Evolutionary conservation across 2,113 vertebrate genomes (phyloP), one percentile per base, ranked within the genome.

Genomic region (Toxotes chatareus): DNA sequence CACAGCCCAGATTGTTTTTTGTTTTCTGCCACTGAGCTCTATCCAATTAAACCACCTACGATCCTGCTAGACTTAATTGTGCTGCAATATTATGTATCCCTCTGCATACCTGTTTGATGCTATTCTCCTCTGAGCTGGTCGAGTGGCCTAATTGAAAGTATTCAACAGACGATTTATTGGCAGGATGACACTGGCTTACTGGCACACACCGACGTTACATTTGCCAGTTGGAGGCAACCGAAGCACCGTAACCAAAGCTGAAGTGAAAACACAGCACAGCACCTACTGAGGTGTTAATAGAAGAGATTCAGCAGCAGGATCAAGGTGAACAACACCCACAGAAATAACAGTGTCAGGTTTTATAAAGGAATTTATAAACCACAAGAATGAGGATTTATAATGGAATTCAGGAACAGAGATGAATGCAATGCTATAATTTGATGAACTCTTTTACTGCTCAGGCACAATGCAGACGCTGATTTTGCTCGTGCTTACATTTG

Each of bases 131-230:
- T 67, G 87, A 80, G 82, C 68, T 56, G 83, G 40, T 80, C 46
- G 65, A 89, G 80, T 80, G 80, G 65, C 84, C 89, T 82, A 76
- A 88, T 90, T 88, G 68, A 84, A 79, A 55, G 64, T 67, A 64
- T 87, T 85, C 64, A 86, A 73, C 46, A 80, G 84, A 85, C 77
- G 44, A 73, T 87, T 84, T 80, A 80, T 73, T 88, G 86, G 84
- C 91, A 81, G 68, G 63, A 62, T 63, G 69, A 75, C 66, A 72
- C 60, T 17, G 55, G 75, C 68, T 75, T 83, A 64, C 78, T 87
- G 91, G 91, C 86, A 79, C 38, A 40, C 57, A 49, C 78, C 71
- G 67, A 31, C 63, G 51, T 36, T 69, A 31, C 66, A 51, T 65
- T 70, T 82, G 89, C 81, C 78, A 90, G 86, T 74, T 90, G 83